phyloP scores from a whole-genome alignment of 2,797 vertebrate species.

The Steatocranus sp. region DNA sequence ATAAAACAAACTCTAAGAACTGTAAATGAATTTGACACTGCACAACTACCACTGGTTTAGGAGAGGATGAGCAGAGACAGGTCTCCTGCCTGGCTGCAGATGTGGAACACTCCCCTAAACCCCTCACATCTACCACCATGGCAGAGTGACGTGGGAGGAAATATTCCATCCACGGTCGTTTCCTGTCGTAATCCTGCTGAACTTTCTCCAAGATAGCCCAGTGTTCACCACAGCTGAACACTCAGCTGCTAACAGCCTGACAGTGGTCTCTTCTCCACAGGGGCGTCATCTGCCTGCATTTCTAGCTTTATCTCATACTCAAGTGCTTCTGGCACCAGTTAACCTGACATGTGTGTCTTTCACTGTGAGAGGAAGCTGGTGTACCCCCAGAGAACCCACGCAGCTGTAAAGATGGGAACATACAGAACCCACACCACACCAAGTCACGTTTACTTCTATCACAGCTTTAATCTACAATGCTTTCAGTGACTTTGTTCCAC shows the following conservation, averaged over 20 bases:
- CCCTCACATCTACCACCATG: not conserved
- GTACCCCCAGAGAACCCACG: not conserved
- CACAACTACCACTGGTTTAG: not conserved
- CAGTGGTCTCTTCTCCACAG: not conserved
- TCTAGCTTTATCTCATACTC: not conserved
- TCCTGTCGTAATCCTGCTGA: not conserved
- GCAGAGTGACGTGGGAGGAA: not conserved
- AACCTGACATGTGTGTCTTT: not conserved
- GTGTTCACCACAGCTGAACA: not conserved
- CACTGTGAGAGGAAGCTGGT: not conserved
- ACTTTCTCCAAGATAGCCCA: not conserved
- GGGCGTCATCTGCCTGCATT: not conserved
- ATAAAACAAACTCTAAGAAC: not conserved
- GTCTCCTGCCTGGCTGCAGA: not conserved
- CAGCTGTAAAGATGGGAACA: not conserved
- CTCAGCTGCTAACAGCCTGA: not conserved
- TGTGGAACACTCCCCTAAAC: not conserved
- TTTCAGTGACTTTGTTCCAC: not conserved
- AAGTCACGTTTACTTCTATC: not conserved
- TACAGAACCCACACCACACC: not conserved
- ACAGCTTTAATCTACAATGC: not conserved
- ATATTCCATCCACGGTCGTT: not conserved
- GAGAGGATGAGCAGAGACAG: not conserved
- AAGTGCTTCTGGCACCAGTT: not conserved
- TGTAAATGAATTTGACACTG: not conserved